Evolutionary conservation across 2,888 invertebrate species (phyloP).

Genomic region (Sminthurides aquaticus): DNA sequence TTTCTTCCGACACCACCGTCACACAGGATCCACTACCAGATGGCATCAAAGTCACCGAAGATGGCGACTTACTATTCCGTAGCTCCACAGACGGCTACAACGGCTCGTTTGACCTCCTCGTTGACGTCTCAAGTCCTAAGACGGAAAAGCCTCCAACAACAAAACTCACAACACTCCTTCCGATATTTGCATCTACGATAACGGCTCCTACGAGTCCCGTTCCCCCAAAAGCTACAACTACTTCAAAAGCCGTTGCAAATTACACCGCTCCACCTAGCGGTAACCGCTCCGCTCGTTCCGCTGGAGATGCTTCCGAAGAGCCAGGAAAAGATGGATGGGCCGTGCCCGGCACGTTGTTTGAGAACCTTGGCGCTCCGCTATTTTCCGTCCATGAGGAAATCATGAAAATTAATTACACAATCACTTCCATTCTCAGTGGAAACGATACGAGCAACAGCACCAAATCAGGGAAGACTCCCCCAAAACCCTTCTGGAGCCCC

Average conservation of each 20-base stretch:
- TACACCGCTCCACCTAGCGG: no score
- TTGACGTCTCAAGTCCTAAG: no score
- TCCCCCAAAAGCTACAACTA: no score
- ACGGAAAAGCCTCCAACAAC: no score
- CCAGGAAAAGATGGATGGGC: no score
- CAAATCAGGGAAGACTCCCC: neutral
- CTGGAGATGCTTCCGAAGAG: no score
- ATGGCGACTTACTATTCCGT: neutral
- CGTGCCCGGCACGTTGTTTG: neutral
- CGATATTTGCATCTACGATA: no score
- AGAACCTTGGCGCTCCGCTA: neutral
- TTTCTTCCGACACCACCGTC: conserved; percentile 2
- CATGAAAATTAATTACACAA: neutral
- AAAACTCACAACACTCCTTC: no score
- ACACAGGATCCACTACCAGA: neutral
- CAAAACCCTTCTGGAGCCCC: conserved; percentile 28
- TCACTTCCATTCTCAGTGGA: neutral
- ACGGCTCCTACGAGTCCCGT: no score
- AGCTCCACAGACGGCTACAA: neutral
- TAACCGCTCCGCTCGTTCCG: no score
- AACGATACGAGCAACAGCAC: neutral
- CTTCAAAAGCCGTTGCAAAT: no score
- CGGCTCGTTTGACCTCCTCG: neutral
- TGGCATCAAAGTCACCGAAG: neutral
- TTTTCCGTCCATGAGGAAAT: neutral